Base-by-base conservation (phyloP, 2,113 vertebrate genomes). In the Aramus guarauna region DNA sequence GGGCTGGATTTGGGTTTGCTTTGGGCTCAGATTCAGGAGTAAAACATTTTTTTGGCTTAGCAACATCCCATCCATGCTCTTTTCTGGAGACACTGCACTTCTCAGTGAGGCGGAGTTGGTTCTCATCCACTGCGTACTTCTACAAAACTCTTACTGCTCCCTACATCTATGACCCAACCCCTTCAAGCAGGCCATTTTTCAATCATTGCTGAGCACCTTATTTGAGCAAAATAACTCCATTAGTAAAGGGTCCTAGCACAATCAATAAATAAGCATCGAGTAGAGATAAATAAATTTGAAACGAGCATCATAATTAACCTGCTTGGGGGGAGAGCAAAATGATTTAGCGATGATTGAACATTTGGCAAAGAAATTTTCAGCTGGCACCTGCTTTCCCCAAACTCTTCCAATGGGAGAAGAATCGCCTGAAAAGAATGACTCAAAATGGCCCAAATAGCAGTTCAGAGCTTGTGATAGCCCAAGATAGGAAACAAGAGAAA, bases 141-240 rank as follows among this genome's bases (percentile, higher is more conserved):
- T 90, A 48, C 94, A 93, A 92, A 96, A 94, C 87, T 75, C 68
- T 96, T 83, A 24, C 53, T 94, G 74, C 75, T 97, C 90, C 84
- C 52, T 94, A 56, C 63, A 43, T 81, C 94, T 2, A 1, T 95
- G 94, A 96, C 72, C 64, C 71, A 96, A 41, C 86, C 74, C 88
- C 71, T 94, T 94, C 66, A 82, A 76, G 72, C 34, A 71, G 60
- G 39, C 60, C 15, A 66, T 79, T 91, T 97, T 97, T 97, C 93
- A 97, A 18, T 96, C 90, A 85, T 29, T 6, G 52, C 43, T 12
- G 66, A 97, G 81, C 66, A 92, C 48, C 79, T 97, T 98, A 78
- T 92, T 93, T 95, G 97, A 98, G 93, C 97, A 98, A 98, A 99
- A 98, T 97, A 98, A 98, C 92, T 97, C 90, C 96, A 94, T 97